phyloP scores from a whole-genome alignment of 2,797 vertebrate species.

The Epinephelus coioides region DNA sequence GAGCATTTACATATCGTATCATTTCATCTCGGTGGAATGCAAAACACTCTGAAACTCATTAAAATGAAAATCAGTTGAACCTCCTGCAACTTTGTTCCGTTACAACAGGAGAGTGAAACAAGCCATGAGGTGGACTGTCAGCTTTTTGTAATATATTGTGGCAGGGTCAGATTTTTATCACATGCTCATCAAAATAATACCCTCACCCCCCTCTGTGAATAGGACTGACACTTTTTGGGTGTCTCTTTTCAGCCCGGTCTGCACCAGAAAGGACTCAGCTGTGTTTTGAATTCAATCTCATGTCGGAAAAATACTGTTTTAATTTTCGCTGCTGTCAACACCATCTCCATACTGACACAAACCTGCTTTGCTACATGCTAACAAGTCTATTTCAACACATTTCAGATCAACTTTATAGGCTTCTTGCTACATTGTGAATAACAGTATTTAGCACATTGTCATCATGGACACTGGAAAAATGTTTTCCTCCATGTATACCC shows the following conservation, averaged over 20 bases:
- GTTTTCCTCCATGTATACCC: background rate
- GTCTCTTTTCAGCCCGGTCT: slow-evolving; percentile 7
- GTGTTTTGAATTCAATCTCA: background rate
- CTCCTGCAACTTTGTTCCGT: slow-evolving; percentile 8
- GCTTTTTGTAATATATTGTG: background rate
- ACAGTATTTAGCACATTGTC: background rate
- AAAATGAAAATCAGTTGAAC: slow-evolving; percentile 45
- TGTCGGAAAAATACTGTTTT: slow-evolving; percentile 1
- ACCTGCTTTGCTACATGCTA: background rate
- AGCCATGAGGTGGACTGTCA: background rate
- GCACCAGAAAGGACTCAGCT: background rate
- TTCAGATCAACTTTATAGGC: background rate
- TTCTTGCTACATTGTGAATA: background rate
- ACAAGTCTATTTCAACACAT: background rate
- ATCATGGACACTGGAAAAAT: background rate
- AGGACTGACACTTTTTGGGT: background rate
- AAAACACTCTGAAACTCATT: slow-evolving; percentile 46
- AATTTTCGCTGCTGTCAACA: slow-evolving; percentile 7
- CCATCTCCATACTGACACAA: background rate
- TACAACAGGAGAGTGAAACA: slow-evolving; percentile 8
- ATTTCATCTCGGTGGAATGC: slow-evolving; percentile 23
- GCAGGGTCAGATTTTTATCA: slow-evolving; percentile 29
- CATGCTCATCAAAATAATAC: slow-evolving; percentile 20
- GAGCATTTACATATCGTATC: slow-evolving; percentile 52
- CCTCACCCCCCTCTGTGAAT: slow-evolving; percentile 6